A percentile compares a stretch with the other conserved stretches of the same genome.
These are phyloP conservation scores for Phengaris arion DNA, from an alignment of 2,888 invertebrate genomes.

Conservation along the genomic window DNA sequence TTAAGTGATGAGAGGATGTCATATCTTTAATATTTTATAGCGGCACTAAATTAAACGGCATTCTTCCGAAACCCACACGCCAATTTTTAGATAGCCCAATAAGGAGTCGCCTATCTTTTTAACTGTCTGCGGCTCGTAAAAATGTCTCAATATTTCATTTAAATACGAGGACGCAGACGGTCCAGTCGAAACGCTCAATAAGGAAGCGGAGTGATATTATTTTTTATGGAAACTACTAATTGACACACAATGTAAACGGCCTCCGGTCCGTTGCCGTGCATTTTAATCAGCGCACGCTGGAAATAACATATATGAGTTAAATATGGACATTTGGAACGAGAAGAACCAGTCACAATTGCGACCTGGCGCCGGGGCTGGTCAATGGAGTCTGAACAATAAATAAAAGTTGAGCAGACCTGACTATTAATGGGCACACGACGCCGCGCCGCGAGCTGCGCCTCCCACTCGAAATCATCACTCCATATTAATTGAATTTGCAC, in stretches of 20 bases:
- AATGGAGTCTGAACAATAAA: constrained; percentile 72
- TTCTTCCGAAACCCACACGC: constrained; percentile 23
- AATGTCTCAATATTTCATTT: constrained; percentile 60
- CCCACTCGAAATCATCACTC: constrained; percentile 32
- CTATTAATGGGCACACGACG: constrained; percentile 53
- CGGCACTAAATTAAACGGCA: background rate
- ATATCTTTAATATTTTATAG: constrained; percentile 28
- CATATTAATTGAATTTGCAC: constrained; percentile 29
- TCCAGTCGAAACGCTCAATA: constrained; percentile 56
- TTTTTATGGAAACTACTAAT: constrained; percentile 71
- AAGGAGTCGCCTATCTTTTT: constrained; percentile 53
- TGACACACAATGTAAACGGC: constrained; percentile 71
- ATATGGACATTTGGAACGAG: constrained; percentile 70
- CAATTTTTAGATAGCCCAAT: constrained; percentile 41
- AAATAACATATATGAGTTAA: constrained; percentile 63
- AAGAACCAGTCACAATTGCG: constrained; percentile 76
- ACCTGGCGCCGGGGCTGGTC: constrained; percentile 69
- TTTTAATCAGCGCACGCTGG: constrained; percentile 70
- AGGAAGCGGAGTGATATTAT: constrained; percentile 67
- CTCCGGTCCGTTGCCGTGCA: constrained; percentile 62
- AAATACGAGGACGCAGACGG: constrained; percentile 58
- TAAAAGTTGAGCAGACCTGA: constrained; percentile 65
- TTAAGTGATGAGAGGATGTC: constrained; percentile 46
- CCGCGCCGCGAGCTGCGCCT: constrained; percentile 31
- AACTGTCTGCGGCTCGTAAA: constrained; percentile 69